Percentiles rank a stretch among this genome's conserved stretches.
phyloP scores from a whole-genome alignment of 2,113 vertebrate genomes.

The Stegostoma tigrinum region DNA sequence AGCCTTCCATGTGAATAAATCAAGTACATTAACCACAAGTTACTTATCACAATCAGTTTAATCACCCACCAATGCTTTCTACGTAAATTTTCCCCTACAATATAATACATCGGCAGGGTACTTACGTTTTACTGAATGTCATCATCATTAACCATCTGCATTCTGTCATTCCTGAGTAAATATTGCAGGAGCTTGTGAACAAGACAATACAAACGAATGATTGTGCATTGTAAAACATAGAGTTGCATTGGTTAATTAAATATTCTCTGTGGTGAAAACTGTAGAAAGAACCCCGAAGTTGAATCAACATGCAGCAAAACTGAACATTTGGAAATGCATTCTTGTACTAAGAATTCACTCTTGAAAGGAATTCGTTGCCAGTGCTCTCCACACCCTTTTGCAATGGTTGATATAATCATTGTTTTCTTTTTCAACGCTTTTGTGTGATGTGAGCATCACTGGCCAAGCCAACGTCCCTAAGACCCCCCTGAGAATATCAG shows the following conservation, averaged over 20 bases:
- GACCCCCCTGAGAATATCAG: not conserved
- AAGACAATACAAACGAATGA: not conserved
- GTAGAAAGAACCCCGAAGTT: constrained; percentile 13
- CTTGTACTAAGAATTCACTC: too few species aligned
- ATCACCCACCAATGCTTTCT: constrained; percentile 29
- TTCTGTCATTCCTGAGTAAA: constrained; percentile 21
- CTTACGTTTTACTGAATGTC: constrained; percentile 27
- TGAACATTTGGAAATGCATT: not conserved
- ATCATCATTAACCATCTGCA: constrained; percentile 34
- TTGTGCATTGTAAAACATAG: not conserved
- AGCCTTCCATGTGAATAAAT: constrained; percentile 10
- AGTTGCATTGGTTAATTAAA: not conserved
- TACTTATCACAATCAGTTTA: constrained; percentile 26
- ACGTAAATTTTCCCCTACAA: constrained; percentile 16
- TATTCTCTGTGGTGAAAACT: not conserved
- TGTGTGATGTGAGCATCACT: not conserved
- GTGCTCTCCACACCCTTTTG: not conserved
- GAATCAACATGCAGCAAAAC: not conserved
- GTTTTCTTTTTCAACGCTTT: not conserved
- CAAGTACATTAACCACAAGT: constrained; percentile 22
- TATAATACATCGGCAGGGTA: constrained; percentile 25
- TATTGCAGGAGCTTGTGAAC: not conserved
- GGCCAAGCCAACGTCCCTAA: not conserved
- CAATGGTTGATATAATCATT: not conserved
- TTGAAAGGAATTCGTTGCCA: not conserved